Conservation (phyloP, 2,113 vertebrate species). For the Tor tambroides region DNA sequence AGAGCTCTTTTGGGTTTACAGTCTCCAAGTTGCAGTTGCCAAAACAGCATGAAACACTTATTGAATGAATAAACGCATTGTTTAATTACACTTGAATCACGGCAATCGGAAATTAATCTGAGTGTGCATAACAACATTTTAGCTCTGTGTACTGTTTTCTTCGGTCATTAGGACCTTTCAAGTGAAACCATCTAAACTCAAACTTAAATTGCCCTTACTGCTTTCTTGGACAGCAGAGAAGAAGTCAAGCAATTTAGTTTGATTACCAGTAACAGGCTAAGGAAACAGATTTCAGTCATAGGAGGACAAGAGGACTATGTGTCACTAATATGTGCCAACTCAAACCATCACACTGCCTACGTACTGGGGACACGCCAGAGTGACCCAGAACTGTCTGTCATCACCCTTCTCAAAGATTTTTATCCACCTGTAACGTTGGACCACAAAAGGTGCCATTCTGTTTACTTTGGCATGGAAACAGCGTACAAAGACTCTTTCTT, state of each 20-base stretch:
- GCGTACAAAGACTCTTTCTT: too few relatives aligned
- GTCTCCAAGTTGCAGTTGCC: background rate
- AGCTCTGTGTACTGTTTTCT: slow-evolving; percentile 56
- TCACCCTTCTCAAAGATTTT: slow-evolving; percentile 22
- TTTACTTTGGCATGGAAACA: too few relatives aligned
- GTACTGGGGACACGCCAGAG: background rate
- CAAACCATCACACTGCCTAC: slow-evolving; percentile 31
- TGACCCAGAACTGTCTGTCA: slow-evolving; percentile 24
- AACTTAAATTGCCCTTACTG: slow-evolving; percentile 62
- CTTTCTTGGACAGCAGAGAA: slow-evolving; percentile 66
- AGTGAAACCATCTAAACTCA: slow-evolving; percentile 61
- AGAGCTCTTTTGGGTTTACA: background rate
- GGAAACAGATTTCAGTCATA: slow-evolving; percentile 62
- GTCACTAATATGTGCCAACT: slow-evolving; percentile 56
- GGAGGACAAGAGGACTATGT: slow-evolving; percentile 41
- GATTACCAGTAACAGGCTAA: slow-evolving; percentile 69
- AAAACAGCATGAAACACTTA: slow-evolving; percentile 14
- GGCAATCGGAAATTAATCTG: slow-evolving; percentile 25
- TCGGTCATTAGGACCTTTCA: slow-evolving; percentile 51
- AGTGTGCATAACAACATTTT: slow-evolving; percentile 35
- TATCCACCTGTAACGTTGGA: background rate
- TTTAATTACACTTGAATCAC: slow-evolving; percentile 22
- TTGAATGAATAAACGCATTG: slow-evolving; percentile 17
- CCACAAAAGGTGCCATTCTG: too few relatives aligned
- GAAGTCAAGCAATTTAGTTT: slow-evolving; percentile 63